Evolutionary conservation across 2,797 vertebrate species (phyloP).

Genomic region (Menidia menidia): DNA sequence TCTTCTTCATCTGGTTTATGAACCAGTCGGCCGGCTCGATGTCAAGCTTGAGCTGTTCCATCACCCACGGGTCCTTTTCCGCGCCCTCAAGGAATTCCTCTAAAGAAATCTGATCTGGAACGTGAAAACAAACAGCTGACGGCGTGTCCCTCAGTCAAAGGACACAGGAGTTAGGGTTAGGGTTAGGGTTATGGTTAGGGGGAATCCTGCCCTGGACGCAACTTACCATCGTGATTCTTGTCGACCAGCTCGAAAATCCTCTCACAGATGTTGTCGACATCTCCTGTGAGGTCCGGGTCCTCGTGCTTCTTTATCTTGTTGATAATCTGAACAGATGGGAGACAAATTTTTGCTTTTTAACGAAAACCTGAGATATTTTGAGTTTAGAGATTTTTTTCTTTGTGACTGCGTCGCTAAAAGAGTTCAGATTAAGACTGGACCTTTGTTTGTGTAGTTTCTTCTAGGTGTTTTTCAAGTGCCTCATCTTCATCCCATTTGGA

Average conservation of each 20-base stretch:
- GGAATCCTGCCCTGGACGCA: no score
- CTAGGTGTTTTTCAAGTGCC: no score
- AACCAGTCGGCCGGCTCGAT: slow-evolving; percentile 74
- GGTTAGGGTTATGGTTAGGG: no score
- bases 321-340: slow-evolving; percentile 70
- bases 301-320: slow-evolving; percentile 66
- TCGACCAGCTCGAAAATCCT: slow-evolving; percentile 80
- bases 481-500: no score
- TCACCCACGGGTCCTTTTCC: slow-evolving; percentile 77
- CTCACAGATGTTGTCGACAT: slow-evolving; percentile 69
- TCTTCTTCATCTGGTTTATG: slow-evolving; percentile 57
- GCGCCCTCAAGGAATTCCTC: slow-evolving; percentile 80
- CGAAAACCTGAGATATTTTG: no score
- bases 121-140: background rate
- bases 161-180: no score
- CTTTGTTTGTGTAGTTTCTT: no score
- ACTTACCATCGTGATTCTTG: slow-evolving; percentile 79
- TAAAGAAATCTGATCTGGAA: slow-evolving; percentile 75
- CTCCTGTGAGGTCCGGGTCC: slow-evolving; percentile 15
- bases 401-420: no score
- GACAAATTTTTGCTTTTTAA: no score
- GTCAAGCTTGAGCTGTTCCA: slow-evolving; percentile 80
- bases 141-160: no score
- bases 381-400: no score
- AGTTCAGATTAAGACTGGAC: no score